Conservation (phyloP, 2,797 vertebrate genomes). For the Moxostoma hubbsi region DNA sequence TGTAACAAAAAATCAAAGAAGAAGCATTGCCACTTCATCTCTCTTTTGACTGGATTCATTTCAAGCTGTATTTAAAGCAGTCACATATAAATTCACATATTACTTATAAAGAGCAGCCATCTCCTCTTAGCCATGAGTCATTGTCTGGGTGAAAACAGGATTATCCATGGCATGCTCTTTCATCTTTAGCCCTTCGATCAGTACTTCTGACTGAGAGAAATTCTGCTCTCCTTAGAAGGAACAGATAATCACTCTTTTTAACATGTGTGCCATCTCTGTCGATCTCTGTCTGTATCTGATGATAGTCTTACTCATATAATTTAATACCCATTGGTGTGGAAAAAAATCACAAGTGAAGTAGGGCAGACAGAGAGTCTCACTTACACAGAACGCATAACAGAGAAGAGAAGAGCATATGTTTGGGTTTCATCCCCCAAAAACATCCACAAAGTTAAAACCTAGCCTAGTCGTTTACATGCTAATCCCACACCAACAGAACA, state of each 20-base stretch:
- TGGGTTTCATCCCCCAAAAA: not conserved
- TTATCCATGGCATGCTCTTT: slow-evolving; percentile 40
- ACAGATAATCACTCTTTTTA: not conserved
- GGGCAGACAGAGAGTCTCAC: not conserved
- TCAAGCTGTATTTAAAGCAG: slow-evolving; percentile 32
- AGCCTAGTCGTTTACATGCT: not conserved
- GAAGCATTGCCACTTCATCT: slow-evolving; percentile 8
- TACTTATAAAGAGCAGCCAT: slow-evolving; percentile 14
- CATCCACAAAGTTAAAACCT: not conserved
- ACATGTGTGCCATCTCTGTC: not conserved
- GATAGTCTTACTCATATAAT: not conserved
- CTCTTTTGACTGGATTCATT: slow-evolving; percentile 24
- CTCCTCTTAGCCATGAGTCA: slow-evolving; percentile 33
- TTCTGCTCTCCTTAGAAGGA: not conserved
- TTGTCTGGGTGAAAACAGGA: slow-evolving; percentile 37
- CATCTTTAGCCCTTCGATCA: slow-evolving; percentile 17
- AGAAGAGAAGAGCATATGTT: slow-evolving; percentile 1
- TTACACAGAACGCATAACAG: not conserved
- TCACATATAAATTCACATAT: not conserved
- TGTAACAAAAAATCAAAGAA: not conserved
- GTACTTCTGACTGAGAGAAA: slow-evolving; percentile 14
- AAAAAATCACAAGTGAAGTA: not conserved
- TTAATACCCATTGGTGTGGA: not conserved
- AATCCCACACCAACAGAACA: not conserved
- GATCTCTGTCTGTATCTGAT: not conserved